Evolutionary conservation across 2,113 vertebrate species (phyloP), one percentile per base, ranked within the genome.

Genomic region (Zapus hudsonius): DNA sequence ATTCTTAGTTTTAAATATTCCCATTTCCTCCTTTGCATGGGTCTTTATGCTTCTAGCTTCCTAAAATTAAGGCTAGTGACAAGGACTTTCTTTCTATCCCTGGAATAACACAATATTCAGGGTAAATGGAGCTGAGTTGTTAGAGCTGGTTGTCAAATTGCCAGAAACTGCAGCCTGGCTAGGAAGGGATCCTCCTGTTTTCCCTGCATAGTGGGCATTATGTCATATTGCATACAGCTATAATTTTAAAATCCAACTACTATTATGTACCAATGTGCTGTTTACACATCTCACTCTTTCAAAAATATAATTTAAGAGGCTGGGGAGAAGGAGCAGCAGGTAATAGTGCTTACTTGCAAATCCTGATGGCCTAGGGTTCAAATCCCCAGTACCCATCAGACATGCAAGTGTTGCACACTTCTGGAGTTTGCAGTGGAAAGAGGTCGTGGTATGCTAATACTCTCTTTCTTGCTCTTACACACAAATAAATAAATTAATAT

Each of bases 1-100:
- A 84, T 82, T 63, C 3, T 90, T 84, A 79, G 61, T 92, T 75
- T 75, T 91, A 87, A 90, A 90, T 91, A 81, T 87, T 95, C 38
- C 73, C 67, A 29, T 57, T 81, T 66, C 91, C 67, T 87, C 76
- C 82, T 84, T 85, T 20, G 0, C 42, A 29, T 3, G 0, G 40
- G 55, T 80, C 29, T 3, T 23, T 13, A 33, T 23, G 33, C 38
- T 40, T 67, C 80, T 52, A 84, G 44, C 67, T 69, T 23, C 44
- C 16, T 90, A 59, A 61, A 75, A 42, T 52, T 5, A 38, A 94
- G 64, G 23, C 20, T 3, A 72, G 70, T 15, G 19, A 7, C 15
- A 17, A 2, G 55, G 38, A 10, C 2, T 13, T 42, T 5, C 2
- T 0, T 0, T 22, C 27, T 0, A 11, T 20, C 42, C 36, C 11